Percentiles rank a stretch among this genome's conserved stretches.
These are phyloP conservation scores for Mellilla xanthometata DNA, from an alignment of 2,888 invertebrate genomes.

Conservation along the genomic window DNA sequence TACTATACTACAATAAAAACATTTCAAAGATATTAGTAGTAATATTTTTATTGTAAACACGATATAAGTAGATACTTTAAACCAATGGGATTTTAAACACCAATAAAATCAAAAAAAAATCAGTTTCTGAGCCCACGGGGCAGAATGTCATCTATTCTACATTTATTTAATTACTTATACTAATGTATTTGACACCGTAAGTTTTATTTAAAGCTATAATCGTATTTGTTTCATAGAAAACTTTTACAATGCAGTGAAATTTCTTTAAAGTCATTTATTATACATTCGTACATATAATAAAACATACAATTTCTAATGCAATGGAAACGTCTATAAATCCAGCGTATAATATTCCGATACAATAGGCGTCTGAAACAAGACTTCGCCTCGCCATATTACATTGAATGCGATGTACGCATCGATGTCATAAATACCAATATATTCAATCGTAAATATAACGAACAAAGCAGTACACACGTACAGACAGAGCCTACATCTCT, in stretches of 20 bases:
- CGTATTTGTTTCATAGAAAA: too few relatives aligned
- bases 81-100: too few relatives aligned
- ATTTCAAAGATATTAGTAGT: too few relatives aligned
- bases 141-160: too few relatives aligned
- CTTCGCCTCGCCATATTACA: conserved; percentile 48
- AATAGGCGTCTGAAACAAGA: conserved; percentile 71
- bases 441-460: conserved; percentile 73
- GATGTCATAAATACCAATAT: conserved; percentile 72
- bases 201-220: too few relatives aligned
- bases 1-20: too few relatives aligned
- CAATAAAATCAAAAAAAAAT: too few relatives aligned
- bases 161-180: too few relatives aligned
- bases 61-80: too few relatives aligned
- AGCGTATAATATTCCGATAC: conserved; percentile 50
- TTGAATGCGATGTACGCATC: conserved; percentile 56
- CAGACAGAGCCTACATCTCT: conserved; percentile 75
- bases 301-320: conserved; percentile 19
- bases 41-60: too few relatives aligned
- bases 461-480: conserved; percentile 81
- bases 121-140: too few relatives aligned
- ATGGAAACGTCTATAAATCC: conserved; percentile 23
- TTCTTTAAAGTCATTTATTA: conserved; percentile 6
- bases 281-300: conserved; percentile 9
- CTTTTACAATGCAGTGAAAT: not conserved
- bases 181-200: too few relatives aligned